These are phyloP conservation scores for Hipposideros armiger DNA, from an alignment of 2,113 vertebrate genomes.

Conservation along the genomic window DNA sequence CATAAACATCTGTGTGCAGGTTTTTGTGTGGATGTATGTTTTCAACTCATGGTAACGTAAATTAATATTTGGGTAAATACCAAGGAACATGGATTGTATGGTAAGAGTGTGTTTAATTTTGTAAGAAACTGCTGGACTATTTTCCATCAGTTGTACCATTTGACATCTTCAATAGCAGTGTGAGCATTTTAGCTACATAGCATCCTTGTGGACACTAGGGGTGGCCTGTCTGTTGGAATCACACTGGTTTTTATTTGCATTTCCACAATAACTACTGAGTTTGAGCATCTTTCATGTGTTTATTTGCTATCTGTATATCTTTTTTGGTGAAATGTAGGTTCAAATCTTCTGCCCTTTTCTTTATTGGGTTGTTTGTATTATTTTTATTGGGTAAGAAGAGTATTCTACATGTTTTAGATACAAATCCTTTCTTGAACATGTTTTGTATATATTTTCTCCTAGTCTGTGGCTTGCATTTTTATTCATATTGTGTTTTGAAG, in stretches of 20 bases:
- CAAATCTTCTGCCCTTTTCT: not conserved
- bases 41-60: not conserved
- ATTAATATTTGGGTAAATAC: not conserved
- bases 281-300: not conserved
- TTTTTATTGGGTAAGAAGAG: not conserved
- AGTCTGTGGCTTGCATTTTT: not conserved
- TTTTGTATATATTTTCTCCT: not conserved
- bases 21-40: not conserved
- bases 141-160: too few species aligned
- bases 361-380: not conserved
- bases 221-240: not conserved
- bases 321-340: not conserved
- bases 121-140: too few species aligned
- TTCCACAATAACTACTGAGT: not conserved
- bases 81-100: not conserved
- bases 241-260: not conserved
- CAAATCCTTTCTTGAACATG: not conserved
- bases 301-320: not conserved
- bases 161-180: not conserved
- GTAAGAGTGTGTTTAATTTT: not conserved
- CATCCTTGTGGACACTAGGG: not conserved
- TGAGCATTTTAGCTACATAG: not conserved
- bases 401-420: not conserved
- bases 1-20: not conserved
- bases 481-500: not conserved